Conservation (phyloP, 2,888 invertebrate species). For the Nephrotoma guestfalica region DNA sequence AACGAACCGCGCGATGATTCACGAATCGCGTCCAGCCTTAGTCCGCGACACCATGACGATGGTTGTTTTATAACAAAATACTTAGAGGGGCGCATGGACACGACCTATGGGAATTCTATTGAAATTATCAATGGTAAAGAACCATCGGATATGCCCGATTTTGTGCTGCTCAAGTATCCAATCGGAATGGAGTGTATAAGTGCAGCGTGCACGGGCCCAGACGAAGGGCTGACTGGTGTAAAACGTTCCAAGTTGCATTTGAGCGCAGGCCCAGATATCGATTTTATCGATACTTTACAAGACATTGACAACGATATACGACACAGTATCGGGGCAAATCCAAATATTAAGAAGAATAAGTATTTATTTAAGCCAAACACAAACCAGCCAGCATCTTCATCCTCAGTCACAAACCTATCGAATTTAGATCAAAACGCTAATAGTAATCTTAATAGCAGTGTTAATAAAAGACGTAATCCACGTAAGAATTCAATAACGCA, state of each 20-base stretch:
- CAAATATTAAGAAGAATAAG: background rate
- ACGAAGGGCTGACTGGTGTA: conserved; percentile 62
- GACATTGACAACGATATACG: conserved; percentile 18
- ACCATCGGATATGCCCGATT: conserved; percentile 56
- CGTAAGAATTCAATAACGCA: background rate
- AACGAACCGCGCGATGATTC: conserved; percentile 25
- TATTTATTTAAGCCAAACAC: background rate
- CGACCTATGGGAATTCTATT: conserved; percentile 24
- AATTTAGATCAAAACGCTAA: conserved; percentile 20
- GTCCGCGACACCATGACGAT: conserved; percentile 30
- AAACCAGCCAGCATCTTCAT: background rate
- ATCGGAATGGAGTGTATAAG: conserved; percentile 42
- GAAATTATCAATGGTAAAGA: conserved; percentile 51
- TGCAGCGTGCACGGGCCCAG: conserved; percentile 68
- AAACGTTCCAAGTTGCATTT: conserved; percentile 50
- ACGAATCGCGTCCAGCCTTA: conserved; percentile 12
- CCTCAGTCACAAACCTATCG: background rate
- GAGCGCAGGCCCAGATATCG: conserved; percentile 53
- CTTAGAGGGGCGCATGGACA: conserved; percentile 42
- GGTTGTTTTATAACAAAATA: conserved; percentile 56
- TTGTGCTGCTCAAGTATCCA: conserved; percentile 36
- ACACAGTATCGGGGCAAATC: background rate
- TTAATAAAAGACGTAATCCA: background rate
- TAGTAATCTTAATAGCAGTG: background rate
- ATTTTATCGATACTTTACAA: conserved; percentile 48